Evolutionary conservation across 2,888 invertebrate genomes (phyloP).

Genomic region (Drosophila buzzatii): DNA sequence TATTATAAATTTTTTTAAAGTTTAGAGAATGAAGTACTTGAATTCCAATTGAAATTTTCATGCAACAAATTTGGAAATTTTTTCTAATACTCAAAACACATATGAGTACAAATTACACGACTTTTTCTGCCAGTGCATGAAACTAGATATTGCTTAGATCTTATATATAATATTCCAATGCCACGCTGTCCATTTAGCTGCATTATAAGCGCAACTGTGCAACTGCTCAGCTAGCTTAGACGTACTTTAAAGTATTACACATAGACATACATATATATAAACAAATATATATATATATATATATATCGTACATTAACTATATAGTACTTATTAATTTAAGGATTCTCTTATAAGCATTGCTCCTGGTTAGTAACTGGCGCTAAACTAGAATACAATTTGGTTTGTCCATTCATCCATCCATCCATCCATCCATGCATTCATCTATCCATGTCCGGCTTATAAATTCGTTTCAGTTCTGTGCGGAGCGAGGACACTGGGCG

Average conservation of each 20-base stretch:
- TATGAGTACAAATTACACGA: not conserved
- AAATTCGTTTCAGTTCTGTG: conserved; percentile 86
- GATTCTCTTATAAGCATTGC: conserved; percentile 32
- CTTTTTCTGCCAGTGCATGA: conserved; percentile 9
- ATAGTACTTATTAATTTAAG: conserved; percentile 33
- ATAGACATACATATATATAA: conserved; percentile 16
- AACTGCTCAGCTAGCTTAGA: conserved; percentile 51
- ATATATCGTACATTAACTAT: conserved; percentile 53
- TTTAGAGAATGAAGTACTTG: too few species aligned
- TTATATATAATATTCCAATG: conserved; percentile 23
- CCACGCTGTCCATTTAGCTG: conserved; percentile 33
- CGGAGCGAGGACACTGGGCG: conserved; percentile 70
- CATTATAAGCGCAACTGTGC: conserved; percentile 16
- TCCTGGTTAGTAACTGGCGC: conserved; percentile 27
- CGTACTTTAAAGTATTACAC: conserved; percentile 33
- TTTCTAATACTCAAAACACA: not conserved
- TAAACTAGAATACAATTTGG: conserved; percentile 75
- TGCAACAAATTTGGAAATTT: not conserved
- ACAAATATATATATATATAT: conserved; percentile 19
- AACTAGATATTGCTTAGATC: not conserved
- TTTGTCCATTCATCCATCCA: conserved; percentile 26
- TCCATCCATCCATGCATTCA: not conserved
- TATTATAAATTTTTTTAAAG: too few species aligned
- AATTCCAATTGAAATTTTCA: not conserved
- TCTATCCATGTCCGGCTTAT: conserved; percentile 55